A percentile compares a stretch with the other conserved stretches of the same genome.
Evolutionary conservation across 2,113 vertebrate species (phyloP).

Genomic region (Casuarius casuarius): DNA sequence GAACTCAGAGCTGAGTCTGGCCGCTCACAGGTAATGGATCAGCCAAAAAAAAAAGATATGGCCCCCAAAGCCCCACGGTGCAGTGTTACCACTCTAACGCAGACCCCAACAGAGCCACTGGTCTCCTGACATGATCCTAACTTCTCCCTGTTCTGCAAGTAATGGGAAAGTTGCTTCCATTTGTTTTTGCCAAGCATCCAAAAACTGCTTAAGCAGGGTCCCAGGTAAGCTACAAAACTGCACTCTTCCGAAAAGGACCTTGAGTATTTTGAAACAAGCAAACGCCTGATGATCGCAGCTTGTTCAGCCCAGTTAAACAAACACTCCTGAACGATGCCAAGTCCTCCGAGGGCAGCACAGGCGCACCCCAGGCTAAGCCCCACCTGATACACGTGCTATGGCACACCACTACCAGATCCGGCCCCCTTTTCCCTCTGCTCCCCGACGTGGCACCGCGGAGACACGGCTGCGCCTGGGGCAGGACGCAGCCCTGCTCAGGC

Average conservation of each 20-base stretch:
- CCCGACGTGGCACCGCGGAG: neutral
- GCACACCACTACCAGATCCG: neutral
- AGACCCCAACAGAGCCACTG: neutral
- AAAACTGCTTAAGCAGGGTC: neutral
- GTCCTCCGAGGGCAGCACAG: neutral
- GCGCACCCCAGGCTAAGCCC: neutral
- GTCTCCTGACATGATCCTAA: neutral
- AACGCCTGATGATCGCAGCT: neutral
- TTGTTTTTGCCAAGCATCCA: neutral
- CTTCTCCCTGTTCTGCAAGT: neutral
- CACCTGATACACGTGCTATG: neutral
- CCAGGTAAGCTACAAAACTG: neutral
- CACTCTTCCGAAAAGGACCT: fast-evolving
- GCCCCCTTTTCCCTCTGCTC: fast-evolving
- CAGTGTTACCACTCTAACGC: neutral
- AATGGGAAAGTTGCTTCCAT: neutral
- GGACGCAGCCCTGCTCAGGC: neutral
- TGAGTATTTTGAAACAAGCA: neutral
- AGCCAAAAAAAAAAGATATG: fast-evolving
- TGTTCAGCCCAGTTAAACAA: neutral
- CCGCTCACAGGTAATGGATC: neutral
- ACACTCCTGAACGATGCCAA: neutral
- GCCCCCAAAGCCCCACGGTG: neutral
- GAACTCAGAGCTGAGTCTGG: neutral
- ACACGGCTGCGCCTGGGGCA: neutral